A percentile compares a stretch with the other conserved stretches of the same genome.
Conservation (phyloP, 1,140 invertebrate species). For the Heliconius hermathena region DNA sequence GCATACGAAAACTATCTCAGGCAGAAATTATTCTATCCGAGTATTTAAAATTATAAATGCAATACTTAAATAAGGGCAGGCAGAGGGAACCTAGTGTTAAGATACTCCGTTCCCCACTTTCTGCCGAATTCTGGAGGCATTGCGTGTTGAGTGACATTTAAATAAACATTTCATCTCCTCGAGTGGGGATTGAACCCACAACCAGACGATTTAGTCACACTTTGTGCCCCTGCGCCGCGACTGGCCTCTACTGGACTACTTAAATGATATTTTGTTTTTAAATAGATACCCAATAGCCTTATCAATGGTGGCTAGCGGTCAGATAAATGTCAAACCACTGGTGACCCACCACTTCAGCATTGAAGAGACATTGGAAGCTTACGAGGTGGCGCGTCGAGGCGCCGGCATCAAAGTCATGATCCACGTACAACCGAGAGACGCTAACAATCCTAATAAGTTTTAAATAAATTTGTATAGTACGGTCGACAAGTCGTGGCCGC, state of each 20-base stretch:
- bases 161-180: no score
- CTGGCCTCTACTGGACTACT: neutral
- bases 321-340: slow-evolving; percentile 92
- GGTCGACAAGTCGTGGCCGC: no score
- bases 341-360: slow-evolving; percentile 95
- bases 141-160: no score
- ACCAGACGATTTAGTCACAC: no score
- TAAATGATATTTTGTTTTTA: neutral
- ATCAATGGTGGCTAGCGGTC: slow-evolving; percentile 90
- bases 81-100: no score
- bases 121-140: no score
- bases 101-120: no score
- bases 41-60: neutral
- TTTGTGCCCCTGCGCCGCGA: no score
- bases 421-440: slow-evolving; percentile 85
- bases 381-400: slow-evolving; percentile 90
- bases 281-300: slow-evolving; percentile 92
- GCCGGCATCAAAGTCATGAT: slow-evolving; percentile 95
- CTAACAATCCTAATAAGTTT: slow-evolving; percentile 67
- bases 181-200: no score
- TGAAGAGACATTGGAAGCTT: slow-evolving; percentile 93
- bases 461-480: neutral
- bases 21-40: no score
- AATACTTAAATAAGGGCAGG: no score
- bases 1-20: no score